Conservation (phyloP, 1,140 invertebrate genomes). For the Anastatus disparis region DNA sequence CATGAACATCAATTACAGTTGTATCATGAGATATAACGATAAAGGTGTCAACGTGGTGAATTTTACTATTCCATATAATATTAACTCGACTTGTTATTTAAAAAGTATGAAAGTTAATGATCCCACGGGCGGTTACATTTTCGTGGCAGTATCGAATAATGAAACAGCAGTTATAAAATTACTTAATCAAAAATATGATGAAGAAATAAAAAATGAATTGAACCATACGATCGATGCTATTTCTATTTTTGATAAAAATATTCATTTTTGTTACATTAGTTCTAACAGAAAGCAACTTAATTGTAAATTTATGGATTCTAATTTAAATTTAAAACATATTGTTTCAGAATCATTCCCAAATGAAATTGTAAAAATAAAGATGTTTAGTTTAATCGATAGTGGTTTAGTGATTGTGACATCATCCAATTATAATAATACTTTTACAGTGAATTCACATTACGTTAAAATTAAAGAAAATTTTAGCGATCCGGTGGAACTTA, state of each 20-base stretch:
- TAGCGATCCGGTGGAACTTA: not conserved
- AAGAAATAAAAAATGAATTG: not conserved
- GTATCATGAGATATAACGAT: not conserved
- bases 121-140: not conserved
- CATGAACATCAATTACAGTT: not conserved
- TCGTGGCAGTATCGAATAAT: not conserved
- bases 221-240: not conserved
- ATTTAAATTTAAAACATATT: not conserved
- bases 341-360: not conserved
- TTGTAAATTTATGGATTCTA: not conserved
- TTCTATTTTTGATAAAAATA: not conserved
- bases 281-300: not conserved
- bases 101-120: not conserved
- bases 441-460: not conserved
- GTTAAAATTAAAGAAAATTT: not conserved
- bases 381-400: not conserved
- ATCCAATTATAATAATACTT: not conserved
- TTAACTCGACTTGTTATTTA: not conserved
- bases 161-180: not conserved
- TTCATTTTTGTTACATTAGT: not conserved
- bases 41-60: not conserved
- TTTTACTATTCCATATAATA: not conserved
- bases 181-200: not conserved
- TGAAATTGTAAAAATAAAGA: not conserved
- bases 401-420: not conserved